These are phyloP conservation scores for Chrysolina oricalcia DNA, from an alignment of 2,888 invertebrate species.

Conservation along the genomic window DNA sequence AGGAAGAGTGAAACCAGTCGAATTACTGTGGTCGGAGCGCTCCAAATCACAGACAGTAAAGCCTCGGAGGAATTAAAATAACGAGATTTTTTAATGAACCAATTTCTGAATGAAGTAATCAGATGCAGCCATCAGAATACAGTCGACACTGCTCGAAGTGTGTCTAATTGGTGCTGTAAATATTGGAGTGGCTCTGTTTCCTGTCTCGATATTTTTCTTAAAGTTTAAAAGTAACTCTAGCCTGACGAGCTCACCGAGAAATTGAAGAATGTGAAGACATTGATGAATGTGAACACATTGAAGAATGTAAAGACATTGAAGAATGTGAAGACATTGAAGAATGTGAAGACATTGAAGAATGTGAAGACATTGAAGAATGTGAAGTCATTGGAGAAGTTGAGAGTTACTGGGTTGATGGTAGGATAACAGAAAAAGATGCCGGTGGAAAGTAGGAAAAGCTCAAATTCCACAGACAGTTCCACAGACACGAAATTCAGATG, in stretches of 20 bases:
- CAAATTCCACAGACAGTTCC: too few species aligned
- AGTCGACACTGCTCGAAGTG: neutral
- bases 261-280: neutral
- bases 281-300: too few species aligned
- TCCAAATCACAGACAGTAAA: constrained; percentile 14
- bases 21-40: neutral
- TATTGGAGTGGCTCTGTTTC: neutral
- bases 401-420: too few species aligned
- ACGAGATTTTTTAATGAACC: constrained; percentile 20
- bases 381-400: too few species aligned
- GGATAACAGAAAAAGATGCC: too few species aligned
- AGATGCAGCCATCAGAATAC: constrained; percentile 13
- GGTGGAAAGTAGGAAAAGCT: too few species aligned
- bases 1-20: constrained; percentile 1
- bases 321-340: too few species aligned
- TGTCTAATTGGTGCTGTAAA: constrained; percentile 5
- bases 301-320: too few species aligned
- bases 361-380: too few species aligned
- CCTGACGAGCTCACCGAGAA: neutral
- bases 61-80: neutral
- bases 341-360: too few species aligned
- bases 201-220: neutral
- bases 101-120: constrained; percentile 18
- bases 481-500: too few species aligned
- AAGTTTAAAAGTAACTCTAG: neutral